Conservation (phyloP, 2,113 vertebrate species). For the Nestor notabilis region DNA sequence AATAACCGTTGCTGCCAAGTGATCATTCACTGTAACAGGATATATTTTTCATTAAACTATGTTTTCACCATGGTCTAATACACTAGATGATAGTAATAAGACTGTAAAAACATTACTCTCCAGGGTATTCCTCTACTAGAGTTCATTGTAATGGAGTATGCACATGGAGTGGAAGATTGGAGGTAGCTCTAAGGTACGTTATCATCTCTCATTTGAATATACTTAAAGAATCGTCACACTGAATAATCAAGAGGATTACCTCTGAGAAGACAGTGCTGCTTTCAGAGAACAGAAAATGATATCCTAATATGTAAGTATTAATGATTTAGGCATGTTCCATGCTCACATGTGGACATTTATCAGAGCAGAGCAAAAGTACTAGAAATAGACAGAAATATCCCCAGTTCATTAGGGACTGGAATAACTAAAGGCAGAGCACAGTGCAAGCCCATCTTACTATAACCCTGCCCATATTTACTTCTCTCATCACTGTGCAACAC, state of each 20-base stretch:
- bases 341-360: not conserved
- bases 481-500: not conserved
- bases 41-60: not conserved
- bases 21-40: slow-evolving; percentile 50
- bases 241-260: not conserved
- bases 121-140: not conserved
- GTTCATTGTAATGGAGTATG: not conserved
- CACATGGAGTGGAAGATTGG: not conserved
- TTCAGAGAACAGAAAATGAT: not conserved
- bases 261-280: not conserved
- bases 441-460: not conserved
- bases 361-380: not conserved
- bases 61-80: slow-evolving; percentile 36
- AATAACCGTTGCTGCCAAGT: slow-evolving; percentile 51
- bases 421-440: not conserved
- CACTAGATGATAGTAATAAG: slow-evolving; percentile 23
- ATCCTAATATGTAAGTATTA: not conserved
- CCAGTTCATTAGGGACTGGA: not conserved
- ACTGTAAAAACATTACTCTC: slow-evolving; percentile 40
- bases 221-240: not conserved
- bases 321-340: not conserved
- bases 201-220: not conserved
- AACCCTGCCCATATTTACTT: not conserved
- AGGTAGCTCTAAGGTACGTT: not conserved
- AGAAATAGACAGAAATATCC: not conserved